Base-by-base conservation (phyloP, 2,113 vertebrate species). In the Scalopus aquaticus region DNA sequence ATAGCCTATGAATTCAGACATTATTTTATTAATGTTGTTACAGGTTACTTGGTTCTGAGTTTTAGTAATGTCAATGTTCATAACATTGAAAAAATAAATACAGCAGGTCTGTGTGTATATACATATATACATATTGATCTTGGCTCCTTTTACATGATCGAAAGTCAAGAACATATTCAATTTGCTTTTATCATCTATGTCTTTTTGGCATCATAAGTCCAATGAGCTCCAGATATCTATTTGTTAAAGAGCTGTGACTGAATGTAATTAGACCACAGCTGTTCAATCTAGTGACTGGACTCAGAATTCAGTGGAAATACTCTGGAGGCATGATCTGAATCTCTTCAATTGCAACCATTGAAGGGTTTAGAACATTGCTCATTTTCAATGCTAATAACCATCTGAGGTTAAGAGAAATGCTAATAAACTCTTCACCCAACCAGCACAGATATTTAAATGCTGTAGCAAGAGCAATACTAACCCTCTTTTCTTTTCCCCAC, bases 61-160 rank as follows among this genome's bases (percentile, higher is more conserved):
- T 90, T 93, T 54, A 79, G 30, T 70, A 60, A 73, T n/a, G 35
- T 49, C 46, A 86, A 82, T 77, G 86, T 84, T 69, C 94, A 78
- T 72, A 35, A 64, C 39, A 88, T 58, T 65, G 44, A 46, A 79
- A 73, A 46, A 91, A 79, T 37, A 69, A 82, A 77, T 69, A 28
- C 51, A 72, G 49, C 28, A 91, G 44, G 32, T 51, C n/a, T 49
- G 3, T 42, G 77, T 77, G n/a, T 69, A 49, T 74, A 65, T 88
- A 44, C 44, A 46, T n/a, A 32, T 9, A 11, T 32, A n/a, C n/a
- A 30, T 82, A 20, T 62, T 93, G 51, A 85, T 54, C 30, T 87
- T 91, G 67, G 56, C 2, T 94, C 60, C 30, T 93, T 81, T 32
- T 15, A 67, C 60, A 46, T 28, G 42, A 88, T 80, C 65, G 51